These are phyloP conservation scores for Lochmaea capreae DNA, from an alignment of 2,888 invertebrate genomes.

Conservation along the genomic window DNA sequence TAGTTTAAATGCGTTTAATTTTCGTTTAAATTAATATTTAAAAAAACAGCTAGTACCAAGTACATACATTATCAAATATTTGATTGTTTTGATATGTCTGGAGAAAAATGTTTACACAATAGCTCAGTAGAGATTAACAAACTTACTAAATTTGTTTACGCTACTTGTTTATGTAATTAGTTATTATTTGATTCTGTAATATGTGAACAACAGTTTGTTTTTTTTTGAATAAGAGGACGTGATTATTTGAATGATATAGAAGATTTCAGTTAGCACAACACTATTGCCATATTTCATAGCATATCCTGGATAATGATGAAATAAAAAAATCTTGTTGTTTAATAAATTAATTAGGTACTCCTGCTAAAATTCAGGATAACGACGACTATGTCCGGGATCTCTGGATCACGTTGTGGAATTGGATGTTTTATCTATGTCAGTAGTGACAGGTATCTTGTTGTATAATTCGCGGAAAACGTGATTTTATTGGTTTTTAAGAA, in stretches of 20 bases:
- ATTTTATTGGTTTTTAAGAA: too few species aligned
- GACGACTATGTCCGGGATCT: too few species aligned
- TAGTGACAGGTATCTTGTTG: too few species aligned
- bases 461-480: too few species aligned
- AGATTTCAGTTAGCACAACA: constrained; percentile 4
- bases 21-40: not conserved
- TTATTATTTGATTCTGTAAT: constrained; percentile 28
- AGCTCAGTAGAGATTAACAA: constrained; percentile 23
- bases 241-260: not conserved
- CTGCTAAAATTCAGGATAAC: too few species aligned
- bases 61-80: constrained; percentile 22
- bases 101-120: constrained; percentile 23
- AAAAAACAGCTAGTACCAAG: constrained; percentile 9
- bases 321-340: not conserved
- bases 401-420: too few species aligned
- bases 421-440: too few species aligned
- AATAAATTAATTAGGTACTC: too few species aligned
- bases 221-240: constrained; percentile 24
- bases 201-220: constrained; percentile 26
- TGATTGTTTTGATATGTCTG: constrained; percentile 30
- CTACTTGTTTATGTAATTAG: constrained; percentile 28
- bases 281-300: not conserved
- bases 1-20: not conserved
- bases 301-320: not conserved
- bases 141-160: constrained; percentile 30